Evolutionary conservation across 1,140 invertebrate species (phyloP).

Genomic region (Hycleus phaleratus): DNA sequence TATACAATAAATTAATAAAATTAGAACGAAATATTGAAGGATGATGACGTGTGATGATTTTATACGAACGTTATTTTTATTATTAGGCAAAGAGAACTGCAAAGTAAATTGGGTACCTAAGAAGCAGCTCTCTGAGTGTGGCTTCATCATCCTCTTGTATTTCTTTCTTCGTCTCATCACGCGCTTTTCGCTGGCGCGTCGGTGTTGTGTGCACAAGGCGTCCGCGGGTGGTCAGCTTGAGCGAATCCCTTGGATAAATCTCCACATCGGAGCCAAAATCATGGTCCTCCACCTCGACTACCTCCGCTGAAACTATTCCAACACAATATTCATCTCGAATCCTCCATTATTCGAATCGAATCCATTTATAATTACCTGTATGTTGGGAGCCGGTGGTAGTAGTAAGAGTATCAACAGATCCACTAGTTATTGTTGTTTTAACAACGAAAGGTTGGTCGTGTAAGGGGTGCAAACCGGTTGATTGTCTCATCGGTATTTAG

Average conservation of each 20-base stretch:
- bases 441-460: slow-evolving; percentile 18
- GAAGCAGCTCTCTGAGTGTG: slow-evolving; percentile 76
- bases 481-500: slow-evolving; percentile 24
- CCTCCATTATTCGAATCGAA: too few relatives aligned
- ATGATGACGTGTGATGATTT: too few relatives aligned
- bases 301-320: slow-evolving; percentile 32
- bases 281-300: slow-evolving; percentile 42
- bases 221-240: slow-evolving; percentile 39
- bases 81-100: neutral
- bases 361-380: slow-evolving; percentile 28
- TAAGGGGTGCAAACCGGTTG: slow-evolving; percentile 23
- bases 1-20: neutral
- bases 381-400: slow-evolving; percentile 30
- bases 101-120: slow-evolving; percentile 56
- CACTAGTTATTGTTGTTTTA: slow-evolving; percentile 17
- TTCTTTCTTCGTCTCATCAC: slow-evolving; percentile 43
- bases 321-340: too few relatives aligned
- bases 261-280: slow-evolving; percentile 35
- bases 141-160: slow-evolving; percentile 71
- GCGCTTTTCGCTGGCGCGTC: slow-evolving; percentile 24
- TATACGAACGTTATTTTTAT: too few relatives aligned
- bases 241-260: slow-evolving; percentile 32
- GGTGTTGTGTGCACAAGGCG: slow-evolving; percentile 25
- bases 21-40: neutral
- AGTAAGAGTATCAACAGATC: slow-evolving; percentile 35